Base-by-base conservation (phyloP, 2,797 vertebrate genomes). In the Cheirogaleus major region DNA sequence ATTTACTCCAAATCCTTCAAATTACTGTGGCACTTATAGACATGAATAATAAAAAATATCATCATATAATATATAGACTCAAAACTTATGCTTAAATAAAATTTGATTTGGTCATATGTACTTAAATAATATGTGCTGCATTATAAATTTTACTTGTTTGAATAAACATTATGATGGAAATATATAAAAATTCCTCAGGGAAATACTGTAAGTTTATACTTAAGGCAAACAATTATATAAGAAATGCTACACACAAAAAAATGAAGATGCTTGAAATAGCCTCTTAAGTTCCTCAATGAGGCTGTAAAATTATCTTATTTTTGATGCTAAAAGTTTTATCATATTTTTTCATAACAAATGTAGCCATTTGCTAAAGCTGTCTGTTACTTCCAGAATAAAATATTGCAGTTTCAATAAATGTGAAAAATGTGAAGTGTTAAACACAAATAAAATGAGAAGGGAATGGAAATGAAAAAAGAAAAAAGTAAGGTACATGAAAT, bases 381-480 rank as follows among this genome's bases (percentile, higher is more conserved):
- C 3, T 95, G 72, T 94, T 97, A 2, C 10, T 95, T 93, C 25
- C 55, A 81, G 95, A 92, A 93, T 96, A 95, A 98, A 98, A 93
- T 86, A 97, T 30, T 98, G 18, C 35, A 20, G 30, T 93, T 85
- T 97, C 72, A 97, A 95, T 97, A 97, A 97, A 95, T 84, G 5
- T 63, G 83, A 95, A 92, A 96, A 96, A 27, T 86, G 11, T 93
- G 30, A 96, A 76, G 30, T 55, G 30, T 92, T 94, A 92, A 79
- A 82, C 70, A 88, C 22, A 65, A 83, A 84, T 48, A 57, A 86
- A 75, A 85, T 32, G 18, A 97, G 27, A 78, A 83, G 0, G 14
- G n/a, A 38, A 88, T 41, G 2, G 81, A 94, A 97, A 70, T 89
- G 88, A 41, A 86, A 63, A 15, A 93, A 10, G 83, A 88, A 91